A percentile compares a stretch with the other conserved stretches of the same genome.
phyloP scores from a whole-genome alignment of 2,797 vertebrate species.

The Chelidonichthys spinosus region DNA sequence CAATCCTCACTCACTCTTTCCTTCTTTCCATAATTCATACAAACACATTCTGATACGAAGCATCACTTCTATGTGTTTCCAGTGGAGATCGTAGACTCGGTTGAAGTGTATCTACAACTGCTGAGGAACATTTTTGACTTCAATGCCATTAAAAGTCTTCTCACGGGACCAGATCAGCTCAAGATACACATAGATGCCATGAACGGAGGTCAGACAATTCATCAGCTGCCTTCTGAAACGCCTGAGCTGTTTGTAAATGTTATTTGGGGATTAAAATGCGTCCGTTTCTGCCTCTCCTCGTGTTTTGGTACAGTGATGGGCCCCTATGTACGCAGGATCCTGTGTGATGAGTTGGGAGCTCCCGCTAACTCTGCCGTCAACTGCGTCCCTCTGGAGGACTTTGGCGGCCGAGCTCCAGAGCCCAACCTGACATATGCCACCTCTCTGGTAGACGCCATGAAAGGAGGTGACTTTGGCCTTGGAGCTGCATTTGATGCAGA shows the following conservation, averaged over 20 bases:
- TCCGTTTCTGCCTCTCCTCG: constrained; percentile 12
- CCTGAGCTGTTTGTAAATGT: background rate
- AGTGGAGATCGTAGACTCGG: constrained; percentile 99
- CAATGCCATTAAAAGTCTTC: constrained; percentile 90
- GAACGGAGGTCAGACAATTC: constrained; percentile 90
- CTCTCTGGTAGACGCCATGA: constrained; percentile 95
- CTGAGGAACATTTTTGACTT: constrained; percentile 96
- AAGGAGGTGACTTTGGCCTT: constrained; percentile 96
- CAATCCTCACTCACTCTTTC: background rate
- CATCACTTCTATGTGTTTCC: constrained; percentile 36
- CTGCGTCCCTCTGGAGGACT: constrained; percentile 97
- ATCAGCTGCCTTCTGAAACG: background rate
- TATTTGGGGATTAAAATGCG: background rate
- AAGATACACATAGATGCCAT: constrained; percentile 98
- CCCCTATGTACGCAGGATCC: constrained; percentile 95
- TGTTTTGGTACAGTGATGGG: constrained; percentile 93
- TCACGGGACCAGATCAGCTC: constrained; percentile 92
- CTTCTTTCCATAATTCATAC: background rate
- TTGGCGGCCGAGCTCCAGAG: constrained; percentile 95
- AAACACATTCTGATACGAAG: background rate
- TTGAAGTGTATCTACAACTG: constrained; percentile 96
- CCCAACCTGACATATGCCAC: constrained; percentile 94
- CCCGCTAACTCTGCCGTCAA: constrained; percentile 97
- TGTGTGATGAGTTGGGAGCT: constrained; percentile 96
- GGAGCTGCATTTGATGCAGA: constrained; percentile 99